Base-by-base conservation (phyloP, 2,888 invertebrate species). In the Mythimna albipuncta region DNA sequence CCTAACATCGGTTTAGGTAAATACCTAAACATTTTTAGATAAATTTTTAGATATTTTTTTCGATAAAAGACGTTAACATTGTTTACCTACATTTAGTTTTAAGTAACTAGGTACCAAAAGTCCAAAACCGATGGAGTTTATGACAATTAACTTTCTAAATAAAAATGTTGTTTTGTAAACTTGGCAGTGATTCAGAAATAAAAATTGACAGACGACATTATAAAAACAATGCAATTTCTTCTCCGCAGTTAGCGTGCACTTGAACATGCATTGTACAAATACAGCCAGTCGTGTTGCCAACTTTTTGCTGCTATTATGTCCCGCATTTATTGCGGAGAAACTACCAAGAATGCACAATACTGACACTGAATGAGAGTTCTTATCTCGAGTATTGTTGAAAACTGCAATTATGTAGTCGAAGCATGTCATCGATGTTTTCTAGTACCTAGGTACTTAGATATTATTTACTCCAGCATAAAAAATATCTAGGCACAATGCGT, bases 261-360 rank as follows among this genome's bases (percentile, higher is more conserved):
- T 26, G 19, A 38, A 38, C 11, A 35, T 35, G 44, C 62, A 21
- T 57, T 57, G 44, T 44, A 55, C 55, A 64, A 66, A 70, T 63
- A 55, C 54, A 55, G 57, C 19, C 41, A n/a, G 64, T 62, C 19
- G 38, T 55, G 57, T 41, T 66, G 47, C 19, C 32, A 77, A 50
- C 5, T 69, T 69, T 78, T 77, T 65, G 7, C 35, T 41, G 35
- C 13, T 21, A 55, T 50, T 38, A 16, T 41, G 32, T 58, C 54
- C 58, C 19, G 63, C 44, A 69, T 64, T 74, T 69, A 74, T 52
- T 69, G 65, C n/a, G 21, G 75, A 57, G 50, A 74, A 69, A 79
- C 47, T 65, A 47, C 64, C 44, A 63, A 59, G 58, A 73, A 73
- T 69, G n/a, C 32, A 74, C 63, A 65, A 77, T 65, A 77, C 64